These are phyloP conservation scores for Willowsia nigromaculata DNA, from an alignment of 2,888 invertebrate species.

Conservation along the genomic window DNA sequence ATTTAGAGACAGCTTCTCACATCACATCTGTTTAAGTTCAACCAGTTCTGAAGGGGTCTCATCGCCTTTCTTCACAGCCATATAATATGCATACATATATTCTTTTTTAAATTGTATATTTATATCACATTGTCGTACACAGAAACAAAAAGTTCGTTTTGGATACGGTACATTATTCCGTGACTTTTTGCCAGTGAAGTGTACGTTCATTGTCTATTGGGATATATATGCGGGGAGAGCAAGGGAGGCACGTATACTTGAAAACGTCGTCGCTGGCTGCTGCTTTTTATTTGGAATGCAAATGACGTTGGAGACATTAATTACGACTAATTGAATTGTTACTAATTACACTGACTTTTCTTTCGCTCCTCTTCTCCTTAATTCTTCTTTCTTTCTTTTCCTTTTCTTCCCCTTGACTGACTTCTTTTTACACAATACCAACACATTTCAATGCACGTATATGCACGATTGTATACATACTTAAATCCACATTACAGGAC, in stretches of 20 bases:
- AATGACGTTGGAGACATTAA: constrained; percentile 79
- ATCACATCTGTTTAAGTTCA: constrained; percentile 38
- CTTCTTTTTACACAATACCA: constrained; percentile 52
- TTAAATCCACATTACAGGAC: constrained; percentile 15
- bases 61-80: background rate
- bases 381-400: constrained; percentile 65
- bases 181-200: constrained; percentile 34
- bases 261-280: constrained; percentile 38
- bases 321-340: constrained; percentile 79
- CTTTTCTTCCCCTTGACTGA: constrained; percentile 71
- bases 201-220: background rate
- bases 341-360: constrained; percentile 79
- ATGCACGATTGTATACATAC: background rate
- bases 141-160: constrained; percentile 17
- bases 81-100: background rate
- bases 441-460: background rate
- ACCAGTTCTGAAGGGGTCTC: constrained; percentile 11
- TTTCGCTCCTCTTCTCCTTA: constrained; percentile 74
- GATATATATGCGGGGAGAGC: background rate
- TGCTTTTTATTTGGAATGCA: constrained; percentile 77
- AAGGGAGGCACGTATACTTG: constrained; percentile 4
- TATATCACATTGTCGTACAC: background rate
- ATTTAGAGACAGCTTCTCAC: background rate
- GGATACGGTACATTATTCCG: constrained; percentile 15
- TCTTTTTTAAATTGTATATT: background rate